A percentile compares a stretch with the other conserved stretches of the same genome.
These are phyloP conservation scores for Neomorphus geoffroyi DNA, from an alignment of 2,797 vertebrate genomes.

Conservation along the genomic window DNA sequence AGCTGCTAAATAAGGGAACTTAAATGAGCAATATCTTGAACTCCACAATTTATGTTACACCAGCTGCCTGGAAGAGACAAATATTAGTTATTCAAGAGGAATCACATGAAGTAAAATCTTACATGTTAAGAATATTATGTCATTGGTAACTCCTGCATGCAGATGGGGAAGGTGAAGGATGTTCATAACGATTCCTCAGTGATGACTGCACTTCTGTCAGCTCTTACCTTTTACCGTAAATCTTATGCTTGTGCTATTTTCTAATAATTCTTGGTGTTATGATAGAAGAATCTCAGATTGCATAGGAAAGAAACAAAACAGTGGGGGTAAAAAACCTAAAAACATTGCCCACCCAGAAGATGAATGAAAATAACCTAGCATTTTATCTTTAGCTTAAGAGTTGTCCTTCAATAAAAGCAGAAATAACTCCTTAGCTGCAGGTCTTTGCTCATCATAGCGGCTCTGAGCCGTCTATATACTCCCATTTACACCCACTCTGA, in stretches of 20 bases:
- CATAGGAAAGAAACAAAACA: neutral
- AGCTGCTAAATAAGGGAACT: constrained; percentile 26
- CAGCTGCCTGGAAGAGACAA: constrained; percentile 1
- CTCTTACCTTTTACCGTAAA: neutral
- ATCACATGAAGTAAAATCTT: neutral
- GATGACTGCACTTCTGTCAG: neutral
- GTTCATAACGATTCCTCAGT: neutral
- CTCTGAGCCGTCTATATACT: neutral
- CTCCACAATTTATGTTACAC: neutral
- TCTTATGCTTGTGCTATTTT: neutral
- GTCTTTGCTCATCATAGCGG: neutral
- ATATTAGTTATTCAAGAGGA: neutral
- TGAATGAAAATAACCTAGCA: neutral
- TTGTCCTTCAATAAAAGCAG: neutral
- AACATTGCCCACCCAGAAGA: neutral
- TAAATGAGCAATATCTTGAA: constrained; percentile 24
- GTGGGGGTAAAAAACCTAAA: neutral
- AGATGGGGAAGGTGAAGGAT: neutral
- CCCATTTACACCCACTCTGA: neutral
- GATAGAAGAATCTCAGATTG: neutral
- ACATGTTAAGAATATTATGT: neutral
- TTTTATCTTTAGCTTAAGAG: neutral
- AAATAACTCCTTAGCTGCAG: neutral
- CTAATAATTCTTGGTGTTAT: neutral
- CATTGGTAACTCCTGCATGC: neutral